Evolutionary conservation across 2,888 invertebrate species (phyloP).

Genomic region (Dasypogon diadema): DNA sequence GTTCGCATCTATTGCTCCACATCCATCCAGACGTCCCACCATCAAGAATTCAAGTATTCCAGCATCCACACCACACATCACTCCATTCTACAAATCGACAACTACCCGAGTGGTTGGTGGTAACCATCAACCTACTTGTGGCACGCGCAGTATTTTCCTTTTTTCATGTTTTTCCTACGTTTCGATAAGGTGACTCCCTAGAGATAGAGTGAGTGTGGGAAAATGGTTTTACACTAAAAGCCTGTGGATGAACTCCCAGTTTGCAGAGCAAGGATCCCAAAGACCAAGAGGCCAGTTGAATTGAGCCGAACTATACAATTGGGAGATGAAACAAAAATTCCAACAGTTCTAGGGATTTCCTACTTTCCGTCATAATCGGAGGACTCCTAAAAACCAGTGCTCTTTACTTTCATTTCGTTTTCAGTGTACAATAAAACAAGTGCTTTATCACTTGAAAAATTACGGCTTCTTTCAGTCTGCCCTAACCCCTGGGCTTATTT

Average conservation of each 20-base stretch:
- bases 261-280: background rate
- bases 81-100: too few relatives aligned
- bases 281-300: background rate
- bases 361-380: conserved; percentile 5
- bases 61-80: too few relatives aligned
- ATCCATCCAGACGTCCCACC: background rate
- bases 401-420: conserved; percentile 24
- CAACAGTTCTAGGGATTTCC: background rate
- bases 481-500: background rate
- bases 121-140: background rate
- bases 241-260: background rate
- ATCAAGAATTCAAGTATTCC: too few relatives aligned
- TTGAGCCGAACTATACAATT: background rate
- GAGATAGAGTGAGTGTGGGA: background rate
- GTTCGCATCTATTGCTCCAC: background rate
- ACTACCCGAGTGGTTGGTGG: too few relatives aligned
- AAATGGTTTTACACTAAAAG: background rate
- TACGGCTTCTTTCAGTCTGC: background rate
- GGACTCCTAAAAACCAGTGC: background rate
- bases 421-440: conserved; percentile 24
- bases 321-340: background rate
- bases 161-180: background rate
- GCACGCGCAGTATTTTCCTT: conserved; percentile 19
- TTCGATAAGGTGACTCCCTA: background rate
- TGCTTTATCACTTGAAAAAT: conserved; percentile 36